Evolutionary conservation across 2,113 vertebrate genomes (phyloP).

Genomic region (Pantherophis guttatus): DNA sequence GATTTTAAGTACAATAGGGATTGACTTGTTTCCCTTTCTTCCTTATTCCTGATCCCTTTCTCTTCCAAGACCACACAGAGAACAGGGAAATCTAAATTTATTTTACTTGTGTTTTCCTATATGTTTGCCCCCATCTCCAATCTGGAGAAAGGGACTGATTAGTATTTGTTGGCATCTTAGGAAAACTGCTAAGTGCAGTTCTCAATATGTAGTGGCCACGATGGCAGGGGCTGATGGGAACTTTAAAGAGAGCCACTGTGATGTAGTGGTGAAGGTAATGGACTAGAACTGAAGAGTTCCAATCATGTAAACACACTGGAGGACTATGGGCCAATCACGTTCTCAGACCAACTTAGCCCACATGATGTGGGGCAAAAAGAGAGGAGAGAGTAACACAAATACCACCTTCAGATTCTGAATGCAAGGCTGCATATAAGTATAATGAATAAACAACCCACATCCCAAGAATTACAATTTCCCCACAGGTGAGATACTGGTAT

Average conservation of each 20-base stretch:
- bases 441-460: not conserved
- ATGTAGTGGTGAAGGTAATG: not conserved
- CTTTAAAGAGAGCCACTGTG: not conserved
- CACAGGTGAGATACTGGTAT: not conserved
- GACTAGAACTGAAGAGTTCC: not conserved
- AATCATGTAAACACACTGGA: not conserved
- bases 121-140: not conserved
- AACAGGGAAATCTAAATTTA: not conserved
- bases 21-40: not conserved
- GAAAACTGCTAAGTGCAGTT: not conserved
- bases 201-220: not conserved
- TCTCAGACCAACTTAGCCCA: not conserved
- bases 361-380: not conserved
- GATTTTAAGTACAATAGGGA: not conserved
- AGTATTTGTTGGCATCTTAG: not conserved
- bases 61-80: not conserved
- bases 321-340: not conserved
- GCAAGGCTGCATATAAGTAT: not conserved
- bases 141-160: not conserved
- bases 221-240: not conserved
- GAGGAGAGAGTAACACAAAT: not conserved
- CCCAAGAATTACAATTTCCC: not conserved
- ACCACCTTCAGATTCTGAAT: not conserved
- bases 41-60: not conserved
- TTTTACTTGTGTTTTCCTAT: not conserved